phyloP scores from a whole-genome alignment of 2,797 vertebrate species.

The Thamnophis elegans region DNA sequence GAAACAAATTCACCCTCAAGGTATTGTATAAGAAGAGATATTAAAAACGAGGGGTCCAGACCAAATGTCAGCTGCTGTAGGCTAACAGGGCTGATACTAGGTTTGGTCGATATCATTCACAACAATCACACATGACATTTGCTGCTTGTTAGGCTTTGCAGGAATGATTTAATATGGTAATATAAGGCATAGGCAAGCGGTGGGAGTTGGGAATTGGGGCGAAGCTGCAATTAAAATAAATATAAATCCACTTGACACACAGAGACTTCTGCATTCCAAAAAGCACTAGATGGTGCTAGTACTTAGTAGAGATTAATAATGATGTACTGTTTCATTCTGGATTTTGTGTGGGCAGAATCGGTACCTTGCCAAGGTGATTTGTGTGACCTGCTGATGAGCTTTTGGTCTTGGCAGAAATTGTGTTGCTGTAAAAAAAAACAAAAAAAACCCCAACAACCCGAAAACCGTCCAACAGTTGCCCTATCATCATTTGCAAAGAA shows the following conservation, averaged over 20 bases:
- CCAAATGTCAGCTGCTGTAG: background rate
- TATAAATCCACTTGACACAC: background rate
- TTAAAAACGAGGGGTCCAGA: background rate
- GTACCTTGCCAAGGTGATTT: background rate
- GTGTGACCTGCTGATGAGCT: background rate
- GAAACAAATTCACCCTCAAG: background rate
- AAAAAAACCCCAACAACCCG: background rate
- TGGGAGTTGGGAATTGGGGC: background rate
- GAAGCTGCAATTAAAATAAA: background rate
- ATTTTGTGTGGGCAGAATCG: background rate
- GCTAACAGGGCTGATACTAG: background rate
- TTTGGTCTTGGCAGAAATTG: conserved; percentile 35
- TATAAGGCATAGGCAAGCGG: background rate
- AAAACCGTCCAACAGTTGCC: background rate
- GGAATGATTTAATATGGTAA: background rate
- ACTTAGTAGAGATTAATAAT: conserved; percentile 30
- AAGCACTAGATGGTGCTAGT: conserved; percentile 59
- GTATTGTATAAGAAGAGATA: background rate
- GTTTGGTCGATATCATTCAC: background rate
- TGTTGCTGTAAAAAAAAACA: background rate
- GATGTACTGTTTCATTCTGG: background rate
- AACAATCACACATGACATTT: background rate
- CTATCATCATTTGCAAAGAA: background rate
- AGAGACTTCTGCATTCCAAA: conserved; percentile 3
- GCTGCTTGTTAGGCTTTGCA: background rate